Conservation (phyloP, 2,113 vertebrate genomes). For the Petrocephalus zakoni region DNA sequence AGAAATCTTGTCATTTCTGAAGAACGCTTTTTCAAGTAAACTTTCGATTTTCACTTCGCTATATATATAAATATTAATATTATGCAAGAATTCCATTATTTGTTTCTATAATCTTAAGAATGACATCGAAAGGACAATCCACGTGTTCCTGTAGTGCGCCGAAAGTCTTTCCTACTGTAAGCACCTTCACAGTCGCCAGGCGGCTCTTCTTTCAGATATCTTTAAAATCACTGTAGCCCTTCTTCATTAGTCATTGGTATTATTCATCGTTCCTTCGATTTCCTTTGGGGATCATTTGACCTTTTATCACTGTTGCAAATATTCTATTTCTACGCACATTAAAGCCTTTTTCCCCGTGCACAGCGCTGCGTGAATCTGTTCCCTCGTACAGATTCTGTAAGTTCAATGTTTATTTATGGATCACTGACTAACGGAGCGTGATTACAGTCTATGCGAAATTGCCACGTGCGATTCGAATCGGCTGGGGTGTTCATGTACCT, state of each 20-base stretch:
- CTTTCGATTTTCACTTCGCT: not conserved
- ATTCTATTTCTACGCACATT: not conserved
- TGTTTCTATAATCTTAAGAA: not conserved
- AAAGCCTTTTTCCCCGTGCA: not conserved
- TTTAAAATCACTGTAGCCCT: not conserved
- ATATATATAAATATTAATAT: too few species aligned
- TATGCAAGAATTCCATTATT: not conserved
- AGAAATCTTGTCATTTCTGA: constrained; percentile 39
- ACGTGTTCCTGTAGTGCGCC: not conserved
- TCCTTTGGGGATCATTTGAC: not conserved
- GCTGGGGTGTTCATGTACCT: too few species aligned
- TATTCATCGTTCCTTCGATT: not conserved
- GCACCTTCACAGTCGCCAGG: not conserved
- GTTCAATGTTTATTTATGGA: not conserved
- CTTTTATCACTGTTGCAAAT: not conserved
- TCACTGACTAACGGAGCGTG: not conserved
- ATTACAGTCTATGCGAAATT: too few species aligned
- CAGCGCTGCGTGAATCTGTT: not conserved
- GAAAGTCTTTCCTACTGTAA: not conserved
- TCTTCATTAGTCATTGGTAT: not conserved
- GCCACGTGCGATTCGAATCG: too few species aligned
- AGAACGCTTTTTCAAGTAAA: constrained; percentile 21
- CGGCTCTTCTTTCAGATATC: not conserved
- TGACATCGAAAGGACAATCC: not conserved
- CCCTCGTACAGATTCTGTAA: not conserved